A percentile compares a stretch with the other conserved stretches of the same genome.
phyloP scores from a whole-genome alignment of 2,888 invertebrate genomes.

The Conops quadrifasciatus region DNA sequence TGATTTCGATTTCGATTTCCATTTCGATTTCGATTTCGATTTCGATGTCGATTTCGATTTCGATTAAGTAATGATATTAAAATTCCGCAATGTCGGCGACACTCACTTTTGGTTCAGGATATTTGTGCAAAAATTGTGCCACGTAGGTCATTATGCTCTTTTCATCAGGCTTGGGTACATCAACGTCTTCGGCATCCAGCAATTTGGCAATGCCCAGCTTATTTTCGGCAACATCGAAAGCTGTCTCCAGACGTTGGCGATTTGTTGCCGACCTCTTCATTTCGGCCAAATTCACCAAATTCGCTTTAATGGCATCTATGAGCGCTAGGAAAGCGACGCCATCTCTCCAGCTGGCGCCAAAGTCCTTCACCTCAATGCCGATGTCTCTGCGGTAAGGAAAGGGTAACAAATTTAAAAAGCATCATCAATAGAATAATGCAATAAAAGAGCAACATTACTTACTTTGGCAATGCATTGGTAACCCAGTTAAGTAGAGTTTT shows the following conservation, averaged over 20 bases:
- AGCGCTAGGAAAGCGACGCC: conserved; percentile 95
- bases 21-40: no score
- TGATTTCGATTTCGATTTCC: no score
- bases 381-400: conserved; percentile 72
- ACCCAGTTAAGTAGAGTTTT: conserved; percentile 95
- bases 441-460: conserved; percentile 54
- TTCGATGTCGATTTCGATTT: no score
- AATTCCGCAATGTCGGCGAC: background rate
- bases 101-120: conserved; percentile 81
- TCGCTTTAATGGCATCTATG: conserved; percentile 93
- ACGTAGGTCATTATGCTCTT: conserved; percentile 99
- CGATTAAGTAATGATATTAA: no score
- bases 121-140: conserved; percentile 96
- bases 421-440: background rate
- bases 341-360: conserved; percentile 95
- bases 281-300: conserved; percentile 87
- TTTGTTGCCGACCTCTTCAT: conserved; percentile 75
- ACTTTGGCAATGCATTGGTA: conserved; percentile 87
- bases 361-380: conserved; percentile 90
- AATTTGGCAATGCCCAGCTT: conserved; percentile 91
- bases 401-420: background rate
- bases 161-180: conserved; percentile 95
- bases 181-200: conserved; percentile 94
- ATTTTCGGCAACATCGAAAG: conserved; percentile 90
- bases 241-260: conserved; percentile 85